Base-by-base conservation (phyloP, 2,888 invertebrate genomes). In the Tetrapedia diversipes region DNA sequence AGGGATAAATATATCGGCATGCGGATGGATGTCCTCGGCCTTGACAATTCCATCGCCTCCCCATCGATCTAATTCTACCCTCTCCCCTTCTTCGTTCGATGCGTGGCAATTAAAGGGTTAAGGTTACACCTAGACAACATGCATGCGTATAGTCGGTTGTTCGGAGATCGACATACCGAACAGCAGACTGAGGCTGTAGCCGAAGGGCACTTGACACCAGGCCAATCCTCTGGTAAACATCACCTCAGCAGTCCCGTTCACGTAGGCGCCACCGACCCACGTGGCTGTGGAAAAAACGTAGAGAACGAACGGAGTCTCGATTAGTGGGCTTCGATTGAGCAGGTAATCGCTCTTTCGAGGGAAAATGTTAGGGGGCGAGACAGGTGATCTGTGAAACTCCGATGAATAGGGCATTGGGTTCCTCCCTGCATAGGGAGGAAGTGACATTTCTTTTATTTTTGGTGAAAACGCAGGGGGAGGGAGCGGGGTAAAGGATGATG, bases 181-280 rank as follows among this genome's bases (percentile, higher is more conserved):
- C 60, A 95, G 92, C 53, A 96, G 92, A 75, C 95, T 95, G 57
- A 95, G 91, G 22, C 95, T 94, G 91, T 95, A 95, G 49, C 95
- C 95, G 87, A 96, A 93, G 19, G 95, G 95, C 34, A 95, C 95
- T 91, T 95, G 95, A 90, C 95, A 95, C 94, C 95, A 95, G 16
- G 94, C 92, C 75, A 95, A 89, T 41, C 94, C 95, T 69, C 91
- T 92, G 61, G 93, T 93, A 88, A 93, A 95, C 81, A 95, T 94
- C 53, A 93, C 93, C 88, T 95, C 95, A 14, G 95, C 94, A 63
- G 95, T 95, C 51, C 95, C 95, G 90, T 95, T 95, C 83, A 96
- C 95, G 90, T 95, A 95, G 22, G 95, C 95, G 59, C 95, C 95
- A 61, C 95, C 95, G 41, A 92, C 92, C 92, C 93, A 93, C 47